Evolutionary conservation across 2,797 vertebrate genomes (phyloP).

Genomic region (Chelon auratus): DNA sequence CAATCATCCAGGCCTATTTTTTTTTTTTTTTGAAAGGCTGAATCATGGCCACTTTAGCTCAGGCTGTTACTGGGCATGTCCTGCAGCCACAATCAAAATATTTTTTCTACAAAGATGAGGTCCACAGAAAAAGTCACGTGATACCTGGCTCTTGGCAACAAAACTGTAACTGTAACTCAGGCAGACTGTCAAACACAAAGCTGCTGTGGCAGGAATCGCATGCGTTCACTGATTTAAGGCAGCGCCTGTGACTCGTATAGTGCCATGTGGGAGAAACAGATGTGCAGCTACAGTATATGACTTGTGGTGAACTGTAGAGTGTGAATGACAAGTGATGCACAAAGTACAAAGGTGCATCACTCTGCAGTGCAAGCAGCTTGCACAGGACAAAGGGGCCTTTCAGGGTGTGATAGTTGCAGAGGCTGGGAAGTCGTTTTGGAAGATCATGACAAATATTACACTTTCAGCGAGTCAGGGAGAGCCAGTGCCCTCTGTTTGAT

Average conservation of each 20-base stretch:
- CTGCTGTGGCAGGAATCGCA: constrained; percentile 19
- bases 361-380: constrained; percentile 63
- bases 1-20: background rate
- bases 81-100: constrained; percentile 2
- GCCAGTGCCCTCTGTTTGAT: constrained; percentile 67
- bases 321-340: constrained; percentile 51
- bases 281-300: constrained; percentile 22
- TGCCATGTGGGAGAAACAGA: constrained; percentile 23
- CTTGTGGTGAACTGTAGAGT: constrained; percentile 30
- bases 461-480: constrained; percentile 64
- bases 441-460: constrained; percentile 85
- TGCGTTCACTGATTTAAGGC: constrained; percentile 11
- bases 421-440: constrained; percentile 76
- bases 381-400: constrained; percentile 81
- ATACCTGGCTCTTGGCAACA: constrained; percentile 8
- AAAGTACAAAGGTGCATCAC: constrained; percentile 51
- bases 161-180: constrained; percentile 4
- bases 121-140: background rate
- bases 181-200: constrained; percentile 6
- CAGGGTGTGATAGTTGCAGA: constrained; percentile 69
- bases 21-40: background rate
- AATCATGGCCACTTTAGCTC: background rate
- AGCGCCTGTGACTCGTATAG: background rate
- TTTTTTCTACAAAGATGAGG: constrained; percentile 1
- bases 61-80: background rate